Conservation (phyloP, 2,888 invertebrate genomes). For the Orthosia gothica region DNA sequence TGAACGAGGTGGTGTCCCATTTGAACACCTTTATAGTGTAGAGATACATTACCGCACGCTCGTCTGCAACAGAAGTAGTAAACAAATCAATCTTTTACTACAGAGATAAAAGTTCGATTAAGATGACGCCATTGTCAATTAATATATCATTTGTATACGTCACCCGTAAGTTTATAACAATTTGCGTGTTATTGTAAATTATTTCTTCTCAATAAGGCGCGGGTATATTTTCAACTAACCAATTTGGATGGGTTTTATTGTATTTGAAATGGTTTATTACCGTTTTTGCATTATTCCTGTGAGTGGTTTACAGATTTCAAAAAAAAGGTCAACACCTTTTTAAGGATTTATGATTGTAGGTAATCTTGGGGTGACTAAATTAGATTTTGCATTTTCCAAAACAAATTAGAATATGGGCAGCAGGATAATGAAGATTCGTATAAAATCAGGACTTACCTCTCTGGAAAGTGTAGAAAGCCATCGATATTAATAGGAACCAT, state of each 20-base stretch:
- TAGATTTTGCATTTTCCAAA: background rate
- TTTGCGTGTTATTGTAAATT: no score
- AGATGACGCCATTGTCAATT: background rate
- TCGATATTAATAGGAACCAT: slow-evolving; percentile 93
- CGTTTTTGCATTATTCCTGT: no score
- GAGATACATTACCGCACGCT: slow-evolving; percentile 94
- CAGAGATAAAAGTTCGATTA: background rate
- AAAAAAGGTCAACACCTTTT: no score
- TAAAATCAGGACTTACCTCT: slow-evolving; percentile 85
- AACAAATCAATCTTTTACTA: background rate
- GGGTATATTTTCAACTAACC: no score
- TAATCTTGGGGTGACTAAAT: no score
- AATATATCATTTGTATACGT: no score
- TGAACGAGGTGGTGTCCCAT: slow-evolving; percentile 94
- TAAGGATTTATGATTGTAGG: no score
- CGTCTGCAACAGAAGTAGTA: slow-evolving; percentile 91
- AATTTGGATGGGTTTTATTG: no score
- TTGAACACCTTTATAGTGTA: slow-evolving; percentile 94
- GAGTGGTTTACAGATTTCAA: background rate
- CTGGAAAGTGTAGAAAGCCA: slow-evolving; percentile 96
- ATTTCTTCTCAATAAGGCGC: no score
- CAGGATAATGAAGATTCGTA: background rate
- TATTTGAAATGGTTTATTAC: no score
- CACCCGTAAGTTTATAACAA: no score
- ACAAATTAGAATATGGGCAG: background rate